phyloP scores from a whole-genome alignment of 2,113 vertebrate genomes.

The Callorhinus ursinus region DNA sequence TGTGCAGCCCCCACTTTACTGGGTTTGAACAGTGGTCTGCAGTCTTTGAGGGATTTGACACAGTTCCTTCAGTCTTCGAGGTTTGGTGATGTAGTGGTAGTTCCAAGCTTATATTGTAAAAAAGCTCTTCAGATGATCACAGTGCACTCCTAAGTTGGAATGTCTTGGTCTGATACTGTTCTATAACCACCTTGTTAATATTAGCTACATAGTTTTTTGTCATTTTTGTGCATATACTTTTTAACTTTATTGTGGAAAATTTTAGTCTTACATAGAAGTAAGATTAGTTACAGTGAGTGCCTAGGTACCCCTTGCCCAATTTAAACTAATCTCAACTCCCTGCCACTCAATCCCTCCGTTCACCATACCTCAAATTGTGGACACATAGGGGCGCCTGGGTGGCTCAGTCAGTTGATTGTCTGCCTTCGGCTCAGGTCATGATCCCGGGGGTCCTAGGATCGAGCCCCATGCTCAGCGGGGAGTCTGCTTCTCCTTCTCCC shows the following conservation, averaged over 20 bases:
- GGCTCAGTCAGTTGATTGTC: neutral
- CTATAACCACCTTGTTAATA: neutral
- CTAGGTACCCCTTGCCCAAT: neutral
- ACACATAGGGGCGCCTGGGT: neutral
- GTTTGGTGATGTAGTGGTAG: neutral
- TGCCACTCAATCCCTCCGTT: neutral
- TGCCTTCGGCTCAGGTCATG: neutral
- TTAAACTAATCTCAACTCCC: neutral
- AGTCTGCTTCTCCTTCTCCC: neutral
- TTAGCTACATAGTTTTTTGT: neutral
- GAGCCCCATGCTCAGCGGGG: neutral
- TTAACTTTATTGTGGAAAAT: neutral
- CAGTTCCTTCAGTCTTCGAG: neutral
- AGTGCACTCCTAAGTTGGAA: neutral
- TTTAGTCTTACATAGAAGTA: neutral
- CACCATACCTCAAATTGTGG: neutral
- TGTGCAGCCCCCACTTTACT: neutral
- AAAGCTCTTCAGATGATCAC: neutral
- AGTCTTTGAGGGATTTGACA: neutral
- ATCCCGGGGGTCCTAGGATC: neutral
- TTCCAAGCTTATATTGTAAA: neutral
- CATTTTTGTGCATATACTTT: constrained; percentile 30
- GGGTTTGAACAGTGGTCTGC: neutral
- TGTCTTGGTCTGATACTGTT: neutral
- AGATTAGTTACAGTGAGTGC: neutral